Conservation (phyloP, 1,140 invertebrate genomes). For the Cherax destructor region DNA sequence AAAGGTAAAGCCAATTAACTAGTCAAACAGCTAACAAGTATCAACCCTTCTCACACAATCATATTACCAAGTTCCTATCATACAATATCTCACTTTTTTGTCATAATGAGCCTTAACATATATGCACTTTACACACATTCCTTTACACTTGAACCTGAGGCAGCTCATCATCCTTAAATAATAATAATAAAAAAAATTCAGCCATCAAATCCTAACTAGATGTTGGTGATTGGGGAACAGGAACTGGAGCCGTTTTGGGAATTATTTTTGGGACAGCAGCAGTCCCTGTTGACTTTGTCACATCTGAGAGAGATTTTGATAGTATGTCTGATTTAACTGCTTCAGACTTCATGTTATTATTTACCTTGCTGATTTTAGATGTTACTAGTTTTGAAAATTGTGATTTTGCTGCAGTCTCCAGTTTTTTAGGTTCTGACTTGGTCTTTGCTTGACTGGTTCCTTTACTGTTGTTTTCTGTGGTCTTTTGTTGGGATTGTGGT, state of each 20-base stretch:
- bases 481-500: slow-evolving; percentile 25
- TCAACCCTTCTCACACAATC: slow-evolving; percentile 21
- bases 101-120: background rate
- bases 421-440: background rate
- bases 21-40: slow-evolving; percentile 7
- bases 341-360: background rate
- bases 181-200: background rate
- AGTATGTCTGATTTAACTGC: slow-evolving; percentile 19
- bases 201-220: slow-evolving; percentile 28
- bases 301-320: background rate
- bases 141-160: slow-evolving; percentile 2
- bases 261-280: background rate
- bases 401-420: slow-evolving; percentile 12
- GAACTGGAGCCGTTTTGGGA: slow-evolving; percentile 54
- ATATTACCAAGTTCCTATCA: slow-evolving; percentile 23
- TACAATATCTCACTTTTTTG: background rate
- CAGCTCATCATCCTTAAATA: slow-evolving; percentile 8
- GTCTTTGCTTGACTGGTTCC: slow-evolving; percentile 24
- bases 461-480: slow-evolving; percentile 45
- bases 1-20: slow-evolving; percentile 21
- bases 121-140: slow-evolving; percentile 13
- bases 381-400: slow-evolving; percentile 5
- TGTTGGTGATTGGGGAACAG: slow-evolving; percentile 54
- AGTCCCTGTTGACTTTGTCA: background rate
- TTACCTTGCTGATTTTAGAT: background rate